A percentile compares a stretch with the other conserved stretches of the same genome.
These are phyloP conservation scores for Zoanthus sociatus DNA, from an alignment of 92 coral and sea anemone species.

Conservation along the genomic window DNA sequence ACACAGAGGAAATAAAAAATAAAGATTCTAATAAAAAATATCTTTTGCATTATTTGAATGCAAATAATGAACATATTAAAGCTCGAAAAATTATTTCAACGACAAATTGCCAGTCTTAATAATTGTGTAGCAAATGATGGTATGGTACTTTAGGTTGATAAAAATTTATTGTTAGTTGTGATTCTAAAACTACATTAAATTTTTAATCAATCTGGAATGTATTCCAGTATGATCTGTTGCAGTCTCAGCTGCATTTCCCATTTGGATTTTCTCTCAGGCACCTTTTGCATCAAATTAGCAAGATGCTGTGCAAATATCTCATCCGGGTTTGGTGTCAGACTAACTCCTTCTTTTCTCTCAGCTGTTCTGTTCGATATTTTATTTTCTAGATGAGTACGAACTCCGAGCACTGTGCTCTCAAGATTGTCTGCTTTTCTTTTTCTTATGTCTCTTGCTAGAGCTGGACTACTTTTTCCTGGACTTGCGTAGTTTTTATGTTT, in stretches of 20 bases:
- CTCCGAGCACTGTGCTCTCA: conserved; percentile 32
- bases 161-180: too few relatives aligned
- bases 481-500: neutral
- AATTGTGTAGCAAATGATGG: too few relatives aligned
- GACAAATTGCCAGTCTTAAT: too few relatives aligned
- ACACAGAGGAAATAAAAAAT: too few relatives aligned
- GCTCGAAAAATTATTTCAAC: too few relatives aligned
- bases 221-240: conserved; percentile 25
- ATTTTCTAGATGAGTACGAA: conserved; percentile 36
- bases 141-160: too few relatives aligned
- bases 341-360: neutral
- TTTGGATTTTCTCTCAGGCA: conserved; percentile 21
- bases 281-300: conserved; percentile 30
- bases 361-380: conserved; percentile 2
- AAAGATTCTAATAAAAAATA: too few relatives aligned
- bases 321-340: conserved; percentile 12
- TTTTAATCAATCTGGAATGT: conserved; percentile 26
- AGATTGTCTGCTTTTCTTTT: conserved; percentile 48
- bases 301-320: conserved; percentile 35
- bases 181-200: neutral
- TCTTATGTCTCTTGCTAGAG: conserved; percentile 9
- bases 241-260: conserved; percentile 46
- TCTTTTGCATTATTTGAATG: too few relatives aligned
- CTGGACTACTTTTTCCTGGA: neutral
- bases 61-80: too few relatives aligned